Base-by-base conservation (phyloP, 2,888 invertebrate species). In the Scaeva pyrastri region DNA sequence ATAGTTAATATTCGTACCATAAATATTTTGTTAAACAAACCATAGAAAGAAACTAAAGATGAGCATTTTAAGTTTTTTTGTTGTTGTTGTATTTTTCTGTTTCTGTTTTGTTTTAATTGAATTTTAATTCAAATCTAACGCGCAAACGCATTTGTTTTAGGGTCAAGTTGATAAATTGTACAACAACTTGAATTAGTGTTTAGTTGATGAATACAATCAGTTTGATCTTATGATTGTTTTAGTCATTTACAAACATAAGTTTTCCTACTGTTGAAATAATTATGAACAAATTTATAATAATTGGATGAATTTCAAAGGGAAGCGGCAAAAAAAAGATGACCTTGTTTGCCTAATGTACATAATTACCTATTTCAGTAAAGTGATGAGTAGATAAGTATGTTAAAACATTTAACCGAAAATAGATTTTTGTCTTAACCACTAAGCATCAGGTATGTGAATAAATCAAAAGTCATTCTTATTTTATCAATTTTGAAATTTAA, bases 121-220 rank as follows among this genome's bases (percentile, higher is more conserved):
- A 39, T 68, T 68, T 68, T 52, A 39, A 52, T 52, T 68, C n/a
- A 68, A 68, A 68, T 52, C 0, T 3, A 26, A 26, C 39, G 39
- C 39, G 39, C 43, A 62, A 31, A 21, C 21, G 21, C 68, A 39
- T 52, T 52, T 52, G 68, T 52, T 68, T 52, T 52, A 52, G 68
- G 68, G 68, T 68, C 68, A 68, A 52, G 68, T 68, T 68, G 68
- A 68, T 68, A 68, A 68, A 68, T 52, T 52, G 68, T 68, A 66
- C 21, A 68, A 68, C 68, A 68, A 52, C 39, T 52, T 21, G 52
- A 68, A 68, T 52, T 21, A 68, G 68, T 68, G 68, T 68, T 68
- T 68, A 39, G 50, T 68, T 68, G 52, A 68, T 68, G 50, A 68
- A 52, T 68, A 68, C 23, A 39, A 68, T 68, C 68, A 39, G 23